Evolutionary conservation across 2,888 invertebrate genomes (phyloP).

Genomic region (Sylvicola cinctus): DNA sequence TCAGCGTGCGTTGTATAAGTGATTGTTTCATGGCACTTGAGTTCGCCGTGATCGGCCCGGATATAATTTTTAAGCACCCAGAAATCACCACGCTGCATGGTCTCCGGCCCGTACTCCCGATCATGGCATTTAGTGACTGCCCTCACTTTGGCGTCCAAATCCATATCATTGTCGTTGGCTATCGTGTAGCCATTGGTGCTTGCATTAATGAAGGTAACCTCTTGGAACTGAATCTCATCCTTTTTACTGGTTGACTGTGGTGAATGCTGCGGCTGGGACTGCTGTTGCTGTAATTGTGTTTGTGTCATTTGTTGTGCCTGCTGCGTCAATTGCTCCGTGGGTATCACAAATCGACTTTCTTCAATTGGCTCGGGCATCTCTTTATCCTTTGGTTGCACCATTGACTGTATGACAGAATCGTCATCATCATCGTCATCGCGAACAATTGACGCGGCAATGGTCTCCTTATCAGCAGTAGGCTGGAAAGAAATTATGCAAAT

Average conservation of each 20-base stretch:
- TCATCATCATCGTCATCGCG: neutral
- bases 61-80: slow-evolving; percentile 82
- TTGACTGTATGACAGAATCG: too few species aligned
- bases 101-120: slow-evolving; percentile 34
- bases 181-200: slow-evolving; percentile 15
- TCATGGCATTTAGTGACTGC: slow-evolving; percentile 39
- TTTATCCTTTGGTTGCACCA: slow-evolving; percentile 2
- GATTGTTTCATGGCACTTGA: slow-evolving; percentile 63
- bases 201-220: slow-evolving; percentile 14
- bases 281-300: slow-evolving; percentile 5
- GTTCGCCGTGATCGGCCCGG: slow-evolving; percentile 41
- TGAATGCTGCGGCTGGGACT: neutral
- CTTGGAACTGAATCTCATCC: too few species aligned
- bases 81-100: slow-evolving; percentile 55
- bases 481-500: too few species aligned
- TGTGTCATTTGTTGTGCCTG: slow-evolving; percentile 6
- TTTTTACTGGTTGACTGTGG: too few species aligned
- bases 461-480: too few species aligned
- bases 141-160: slow-evolving; percentile 19
- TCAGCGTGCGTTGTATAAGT: slow-evolving; percentile 88
- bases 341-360: slow-evolving; percentile 11
- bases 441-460: too few species aligned
- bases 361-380: slow-evolving; percentile 8
- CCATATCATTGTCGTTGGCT: slow-evolving; percentile 21
- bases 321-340: slow-evolving; percentile 9